Evolutionary conservation across 2,113 vertebrate genomes (phyloP).

Genomic region (Engystomops pustulosus): DNA sequence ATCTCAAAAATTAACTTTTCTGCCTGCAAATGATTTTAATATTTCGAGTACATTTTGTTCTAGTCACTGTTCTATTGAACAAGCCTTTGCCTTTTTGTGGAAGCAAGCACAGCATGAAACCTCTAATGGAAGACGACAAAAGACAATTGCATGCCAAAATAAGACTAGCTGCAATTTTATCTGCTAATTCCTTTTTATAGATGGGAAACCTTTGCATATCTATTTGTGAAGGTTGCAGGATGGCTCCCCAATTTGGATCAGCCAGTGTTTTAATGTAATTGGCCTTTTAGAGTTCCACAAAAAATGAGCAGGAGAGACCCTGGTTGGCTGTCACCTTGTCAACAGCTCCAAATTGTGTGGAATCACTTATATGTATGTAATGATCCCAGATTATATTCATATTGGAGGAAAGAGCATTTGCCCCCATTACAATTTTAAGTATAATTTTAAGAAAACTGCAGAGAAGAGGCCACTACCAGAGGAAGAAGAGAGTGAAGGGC

Average conservation of each 20-base stretch:
- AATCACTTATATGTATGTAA: neutral
- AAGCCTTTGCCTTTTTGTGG: neutral
- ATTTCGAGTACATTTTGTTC: neutral
- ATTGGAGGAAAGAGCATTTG: too few species aligned
- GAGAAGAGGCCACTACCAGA: neutral
- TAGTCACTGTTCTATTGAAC: neutral
- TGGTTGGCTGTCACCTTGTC: neutral
- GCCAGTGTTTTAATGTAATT: neutral
- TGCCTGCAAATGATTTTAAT: neutral
- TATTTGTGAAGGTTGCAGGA: neutral
- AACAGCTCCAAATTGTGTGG: neutral
- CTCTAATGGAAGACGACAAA: slow-evolving; percentile 24
- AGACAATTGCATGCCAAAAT: neutral
- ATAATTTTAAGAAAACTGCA: neutral
- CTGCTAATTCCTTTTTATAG: neutral
- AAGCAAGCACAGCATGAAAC: neutral
- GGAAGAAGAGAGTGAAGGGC: neutral
- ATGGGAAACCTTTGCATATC: slow-evolving; percentile 1
- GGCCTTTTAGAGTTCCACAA: neutral
- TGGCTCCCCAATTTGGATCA: neutral
- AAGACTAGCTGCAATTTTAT: neutral
- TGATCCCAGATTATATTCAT: neutral
- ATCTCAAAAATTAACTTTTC: neutral
- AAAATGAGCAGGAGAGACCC: neutral
- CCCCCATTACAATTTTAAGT: neutral